phyloP scores from a whole-genome alignment of 2,113 vertebrate genomes.

The Chionis minor region DNA sequence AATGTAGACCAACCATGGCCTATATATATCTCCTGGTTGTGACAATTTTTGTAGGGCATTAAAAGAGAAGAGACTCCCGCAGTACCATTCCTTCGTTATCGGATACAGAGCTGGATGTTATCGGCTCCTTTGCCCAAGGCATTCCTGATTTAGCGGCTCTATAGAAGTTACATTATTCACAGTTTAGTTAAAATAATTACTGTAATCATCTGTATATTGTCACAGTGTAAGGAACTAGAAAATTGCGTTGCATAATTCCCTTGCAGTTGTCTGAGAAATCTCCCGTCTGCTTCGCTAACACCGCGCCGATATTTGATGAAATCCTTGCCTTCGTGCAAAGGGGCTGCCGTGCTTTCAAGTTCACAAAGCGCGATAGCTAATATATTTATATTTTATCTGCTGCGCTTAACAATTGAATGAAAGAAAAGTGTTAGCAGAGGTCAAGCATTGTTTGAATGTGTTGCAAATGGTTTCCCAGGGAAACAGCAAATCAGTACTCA shows the following conservation, averaged over 20 bases:
- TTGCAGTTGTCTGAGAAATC: not conserved
- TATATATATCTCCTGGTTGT: not conserved
- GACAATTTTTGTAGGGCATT: not conserved
- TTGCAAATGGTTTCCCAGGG: conserved; percentile 76
- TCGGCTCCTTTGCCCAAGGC: not conserved
- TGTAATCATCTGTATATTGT: not conserved
- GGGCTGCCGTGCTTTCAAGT: not conserved
- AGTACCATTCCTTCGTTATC: not conserved
- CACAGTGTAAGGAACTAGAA: conserved; percentile 19
- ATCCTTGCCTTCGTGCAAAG: not conserved
- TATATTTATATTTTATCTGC: conserved; percentile 18
- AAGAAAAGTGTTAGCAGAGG: conserved; percentile 52
- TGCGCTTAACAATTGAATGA: conserved; percentile 28
- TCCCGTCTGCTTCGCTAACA: not conserved
- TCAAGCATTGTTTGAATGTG: conserved; percentile 70
- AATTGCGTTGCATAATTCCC: conserved; percentile 30
- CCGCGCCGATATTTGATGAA: not conserved
- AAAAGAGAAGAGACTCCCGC: not conserved
- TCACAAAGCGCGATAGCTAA: not conserved
- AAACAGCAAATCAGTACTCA: conserved; percentile 65
- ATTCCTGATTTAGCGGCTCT: not conserved
- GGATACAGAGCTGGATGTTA: not conserved
- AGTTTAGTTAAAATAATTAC: conserved; percentile 25
- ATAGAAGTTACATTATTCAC: not conserved
- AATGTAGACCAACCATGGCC: not conserved